A percentile compares a stretch with the other conserved stretches of the same genome.
phyloP scores from a whole-genome alignment of 2,888 invertebrate species.

The Charanyca ferruginea region DNA sequence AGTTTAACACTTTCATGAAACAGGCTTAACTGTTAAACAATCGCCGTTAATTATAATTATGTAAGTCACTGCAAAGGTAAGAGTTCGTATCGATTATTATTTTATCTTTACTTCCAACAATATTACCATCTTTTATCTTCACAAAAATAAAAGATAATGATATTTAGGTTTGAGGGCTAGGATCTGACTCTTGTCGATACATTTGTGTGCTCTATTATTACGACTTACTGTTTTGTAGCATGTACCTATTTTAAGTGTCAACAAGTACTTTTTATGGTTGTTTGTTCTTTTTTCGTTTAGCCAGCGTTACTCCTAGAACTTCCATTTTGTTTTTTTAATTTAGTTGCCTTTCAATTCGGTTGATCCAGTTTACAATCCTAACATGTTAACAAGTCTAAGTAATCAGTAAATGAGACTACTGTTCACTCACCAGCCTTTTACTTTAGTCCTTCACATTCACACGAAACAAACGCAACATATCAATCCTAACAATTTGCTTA shows the following conservation, averaged over 20 bases:
- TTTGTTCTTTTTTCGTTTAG: too few species aligned
- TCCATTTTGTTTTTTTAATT: not conserved
- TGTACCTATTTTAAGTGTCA: too few species aligned
- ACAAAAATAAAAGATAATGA: too few species aligned
- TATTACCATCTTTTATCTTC: not conserved
- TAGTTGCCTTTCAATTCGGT: not conserved
- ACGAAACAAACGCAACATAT: conserved; percentile 67
- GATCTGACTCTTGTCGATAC: too few species aligned
- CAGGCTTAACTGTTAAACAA: conserved; percentile 5
- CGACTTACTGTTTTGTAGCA: too few species aligned
- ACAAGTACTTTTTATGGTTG: too few species aligned
- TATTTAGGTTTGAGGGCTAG: too few species aligned
- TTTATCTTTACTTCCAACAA: not conserved
- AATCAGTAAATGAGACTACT: conserved; percentile 52
- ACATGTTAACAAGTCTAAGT: conserved; percentile 29
- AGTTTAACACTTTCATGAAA: conserved; percentile 6
- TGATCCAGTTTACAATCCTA: conserved; percentile 12
- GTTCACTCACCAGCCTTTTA: conserved; percentile 71
- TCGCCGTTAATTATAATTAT: not conserved
- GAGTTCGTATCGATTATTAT: not conserved
- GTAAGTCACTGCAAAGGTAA: not conserved
- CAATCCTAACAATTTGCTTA: conserved; percentile 72
- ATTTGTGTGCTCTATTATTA: too few species aligned
- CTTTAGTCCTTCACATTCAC: conserved; percentile 79
- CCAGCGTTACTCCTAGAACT: not conserved